Evolutionary conservation across 2,888 invertebrate genomes (phyloP).

Genomic region (Drosophila atroscutellata): DNA sequence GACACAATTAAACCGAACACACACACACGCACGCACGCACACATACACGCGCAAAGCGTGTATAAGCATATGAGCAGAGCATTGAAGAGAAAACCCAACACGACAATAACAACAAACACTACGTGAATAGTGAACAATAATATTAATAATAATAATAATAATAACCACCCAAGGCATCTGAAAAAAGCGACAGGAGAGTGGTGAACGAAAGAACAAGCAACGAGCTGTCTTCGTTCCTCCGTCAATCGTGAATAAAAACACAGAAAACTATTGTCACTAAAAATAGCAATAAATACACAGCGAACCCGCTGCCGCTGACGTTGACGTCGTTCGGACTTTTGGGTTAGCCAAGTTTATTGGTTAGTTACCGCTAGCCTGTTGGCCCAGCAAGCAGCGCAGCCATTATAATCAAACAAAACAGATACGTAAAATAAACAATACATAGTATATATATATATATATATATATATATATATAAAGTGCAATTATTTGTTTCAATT

Average conservation of each 20-base stretch:
- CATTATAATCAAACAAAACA: slow-evolving; percentile 14
- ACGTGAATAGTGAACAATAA: slow-evolving; percentile 36
- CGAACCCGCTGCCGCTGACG: slow-evolving; percentile 37
- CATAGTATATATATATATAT: slow-evolving; percentile 9
- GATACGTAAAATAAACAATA: slow-evolving; percentile 10
- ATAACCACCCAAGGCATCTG: slow-evolving; percentile 22
- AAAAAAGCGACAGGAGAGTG: neutral
- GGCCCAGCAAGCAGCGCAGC: slow-evolving; percentile 19
- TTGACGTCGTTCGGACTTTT: slow-evolving; percentile 60
- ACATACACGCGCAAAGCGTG: slow-evolving; percentile 28
- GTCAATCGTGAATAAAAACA: slow-evolving; percentile 21
- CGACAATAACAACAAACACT: slow-evolving; percentile 29
- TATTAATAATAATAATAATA: slow-evolving; percentile 37
- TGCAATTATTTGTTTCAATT: slow-evolving; percentile 18
- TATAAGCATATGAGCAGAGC: slow-evolving; percentile 46
- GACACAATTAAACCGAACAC: slow-evolving; percentile 22
- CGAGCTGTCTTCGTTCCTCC: slow-evolving; percentile 32
- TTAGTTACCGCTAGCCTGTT: slow-evolving; percentile 40
- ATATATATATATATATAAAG: slow-evolving; percentile 17
- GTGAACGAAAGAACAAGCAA: slow-evolving; percentile 12
- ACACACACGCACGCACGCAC: slow-evolving; percentile 2
- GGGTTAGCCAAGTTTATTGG: slow-evolving; percentile 31
- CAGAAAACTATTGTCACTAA: slow-evolving; percentile 68
- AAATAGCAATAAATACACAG: slow-evolving; percentile 75
- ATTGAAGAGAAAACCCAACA: slow-evolving; percentile 32